Percentiles rank a stretch among this genome's conserved stretches.
phyloP scores from a whole-genome alignment of 1,140 invertebrate species.

The Calosoma granatense region DNA sequence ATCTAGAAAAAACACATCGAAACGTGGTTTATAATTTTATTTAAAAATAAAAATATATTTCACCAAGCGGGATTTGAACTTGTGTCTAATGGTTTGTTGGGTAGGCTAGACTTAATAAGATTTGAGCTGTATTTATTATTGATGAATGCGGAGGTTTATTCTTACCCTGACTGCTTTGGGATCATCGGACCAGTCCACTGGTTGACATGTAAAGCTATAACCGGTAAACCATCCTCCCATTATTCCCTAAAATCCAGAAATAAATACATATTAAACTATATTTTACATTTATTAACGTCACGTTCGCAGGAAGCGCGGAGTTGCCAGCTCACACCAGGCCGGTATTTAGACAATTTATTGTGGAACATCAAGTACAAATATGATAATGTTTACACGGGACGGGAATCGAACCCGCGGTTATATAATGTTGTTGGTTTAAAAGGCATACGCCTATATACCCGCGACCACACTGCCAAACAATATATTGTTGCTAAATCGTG shows the following conservation, averaged over 20 bases:
- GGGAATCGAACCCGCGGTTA: no score
- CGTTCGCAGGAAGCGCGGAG: no score
- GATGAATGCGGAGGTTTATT: conserved; percentile 16
- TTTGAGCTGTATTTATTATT: conserved; percentile 4
- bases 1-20: no score
- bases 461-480: background rate
- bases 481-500: background rate
- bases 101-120: background rate
- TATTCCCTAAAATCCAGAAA: conserved; percentile 33
- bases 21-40: background rate
- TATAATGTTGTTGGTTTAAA: no score
- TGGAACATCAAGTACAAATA: background rate
- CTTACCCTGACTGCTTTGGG: conserved; percentile 65
- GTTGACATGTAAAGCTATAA: conserved; percentile 74
- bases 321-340: no score
- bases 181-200: conserved; percentile 66
- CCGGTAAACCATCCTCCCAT: conserved; percentile 54
- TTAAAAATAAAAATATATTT: conserved; percentile 11
- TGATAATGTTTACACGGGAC: background rate
- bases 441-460: background rate
- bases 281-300: background rate
- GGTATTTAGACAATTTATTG: no score
- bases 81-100: background rate
- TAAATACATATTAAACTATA: background rate
- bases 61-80: background rate